Conservation (phyloP, 2,888 invertebrate species). For the Pseudanteris insignis region DNA sequence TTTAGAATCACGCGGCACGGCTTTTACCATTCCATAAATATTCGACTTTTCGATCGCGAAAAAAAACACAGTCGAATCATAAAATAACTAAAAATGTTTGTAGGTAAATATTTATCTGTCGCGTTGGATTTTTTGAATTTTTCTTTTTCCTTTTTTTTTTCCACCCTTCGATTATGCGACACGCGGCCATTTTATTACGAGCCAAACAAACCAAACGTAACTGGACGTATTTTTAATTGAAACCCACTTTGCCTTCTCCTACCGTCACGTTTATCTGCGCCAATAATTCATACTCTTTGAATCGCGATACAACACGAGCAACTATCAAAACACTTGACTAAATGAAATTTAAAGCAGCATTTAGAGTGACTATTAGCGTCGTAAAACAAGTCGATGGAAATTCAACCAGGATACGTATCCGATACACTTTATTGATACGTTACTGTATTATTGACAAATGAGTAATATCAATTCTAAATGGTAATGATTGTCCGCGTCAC, state of each 20-base stretch:
- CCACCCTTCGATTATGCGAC: no score
- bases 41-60: no score
- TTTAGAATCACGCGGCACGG: no score
- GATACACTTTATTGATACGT: constrained; percentile 27
- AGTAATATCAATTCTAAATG: constrained; percentile 39
- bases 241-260: neutral
- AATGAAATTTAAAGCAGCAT: constrained; percentile 10
- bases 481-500: constrained; percentile 30
- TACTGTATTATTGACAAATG: constrained; percentile 34
- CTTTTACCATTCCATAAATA: no score
- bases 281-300: constrained; percentile 14
- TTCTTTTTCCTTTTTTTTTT: no score
- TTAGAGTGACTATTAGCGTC: neutral
- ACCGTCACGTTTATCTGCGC: constrained; percentile 1
- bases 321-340: constrained; percentile 12
- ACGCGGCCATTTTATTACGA: no score
- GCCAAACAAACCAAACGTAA: no score
- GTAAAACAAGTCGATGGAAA: no score
- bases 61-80: no score
- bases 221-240: neutral
- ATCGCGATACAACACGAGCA: constrained; percentile 10
- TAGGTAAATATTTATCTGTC: no score
- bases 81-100: no score
- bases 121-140: no score
- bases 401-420: constrained; percentile 11